Percentiles rank a stretch among this genome's conserved stretches.
phyloP scores from a whole-genome alignment of 2,888 invertebrate species.

The Folsomia candida region DNA sequence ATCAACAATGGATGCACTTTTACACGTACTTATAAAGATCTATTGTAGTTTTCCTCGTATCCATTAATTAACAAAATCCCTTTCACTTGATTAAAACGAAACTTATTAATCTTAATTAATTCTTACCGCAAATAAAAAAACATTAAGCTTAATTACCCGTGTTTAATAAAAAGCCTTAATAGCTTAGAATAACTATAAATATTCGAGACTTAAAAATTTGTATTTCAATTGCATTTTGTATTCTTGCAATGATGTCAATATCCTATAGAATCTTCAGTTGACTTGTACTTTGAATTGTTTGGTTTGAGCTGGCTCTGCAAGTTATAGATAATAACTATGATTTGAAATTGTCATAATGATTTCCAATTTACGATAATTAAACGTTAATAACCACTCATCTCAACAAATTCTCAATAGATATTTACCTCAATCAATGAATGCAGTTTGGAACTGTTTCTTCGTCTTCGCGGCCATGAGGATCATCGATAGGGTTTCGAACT shows the following conservation, averaged over 20 bases:
- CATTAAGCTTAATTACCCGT: slow-evolving; percentile 28
- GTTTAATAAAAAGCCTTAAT: slow-evolving; percentile 16
- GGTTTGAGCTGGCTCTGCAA: slow-evolving; percentile 45
- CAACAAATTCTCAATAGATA: neutral
- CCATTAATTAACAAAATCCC: too few species aligned
- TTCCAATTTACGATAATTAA: neutral
- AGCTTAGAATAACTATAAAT: neutral
- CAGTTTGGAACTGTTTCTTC: slow-evolving; percentile 41
- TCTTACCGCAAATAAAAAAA: too few species aligned
- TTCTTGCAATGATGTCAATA: slow-evolving; percentile 20
- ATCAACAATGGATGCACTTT: too few species aligned
- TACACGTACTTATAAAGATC: too few species aligned
- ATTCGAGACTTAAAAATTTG: slow-evolving; percentile 7
- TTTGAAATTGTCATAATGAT: neutral
- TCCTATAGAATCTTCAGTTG: slow-evolving; percentile 45
- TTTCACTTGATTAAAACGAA: too few species aligned
- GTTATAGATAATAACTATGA: neutral
- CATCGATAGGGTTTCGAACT: slow-evolving; percentile 41
- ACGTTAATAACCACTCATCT: too few species aligned
- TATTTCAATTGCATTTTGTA: slow-evolving; percentile 22
- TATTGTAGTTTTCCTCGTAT: too few species aligned
- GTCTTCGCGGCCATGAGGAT: slow-evolving; percentile 28
- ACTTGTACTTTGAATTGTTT: slow-evolving; percentile 46
- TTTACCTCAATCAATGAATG: slow-evolving; percentile 30
- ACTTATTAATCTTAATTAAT: too few species aligned